Percentiles rank a stretch among this genome's conserved stretches.
phyloP scores from a whole-genome alignment of 2,888 invertebrate genomes.

The Drosophila mettleri region DNA sequence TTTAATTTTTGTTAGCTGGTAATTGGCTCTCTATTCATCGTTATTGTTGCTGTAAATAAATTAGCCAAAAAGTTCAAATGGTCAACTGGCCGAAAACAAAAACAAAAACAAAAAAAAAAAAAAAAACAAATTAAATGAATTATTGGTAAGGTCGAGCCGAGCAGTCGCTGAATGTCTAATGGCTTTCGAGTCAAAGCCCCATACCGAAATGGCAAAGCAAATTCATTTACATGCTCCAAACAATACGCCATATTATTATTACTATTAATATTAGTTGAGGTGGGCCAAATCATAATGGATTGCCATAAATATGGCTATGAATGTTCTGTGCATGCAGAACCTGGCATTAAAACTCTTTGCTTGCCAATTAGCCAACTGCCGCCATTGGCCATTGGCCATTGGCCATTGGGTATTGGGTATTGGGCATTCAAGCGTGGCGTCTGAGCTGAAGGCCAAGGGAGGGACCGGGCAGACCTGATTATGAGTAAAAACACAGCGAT shows the following conservation, averaged over 20 bases:
- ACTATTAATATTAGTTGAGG: conserved; percentile 9
- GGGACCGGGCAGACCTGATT: conserved; percentile 46
- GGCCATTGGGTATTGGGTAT: conserved; percentile 32
- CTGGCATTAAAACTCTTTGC: conserved; percentile 32
- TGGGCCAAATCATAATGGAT: conserved; percentile 47
- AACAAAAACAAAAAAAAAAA: conserved; percentile 10
- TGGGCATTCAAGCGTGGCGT: conserved; percentile 64
- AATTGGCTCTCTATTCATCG: conserved; percentile 30
- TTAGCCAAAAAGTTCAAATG: conserved; percentile 57
- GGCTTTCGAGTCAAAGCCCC: conserved; percentile 15
- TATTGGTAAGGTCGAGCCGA: conserved; percentile 36
- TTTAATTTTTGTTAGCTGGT: conserved; percentile 37
- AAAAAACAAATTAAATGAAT: conserved; percentile 30
- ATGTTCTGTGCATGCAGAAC: conserved; percentile 50
- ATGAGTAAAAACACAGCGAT: conserved; percentile 38
- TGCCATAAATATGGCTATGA: conserved; percentile 48
- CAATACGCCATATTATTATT: conserved; percentile 27
- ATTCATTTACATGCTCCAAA: conserved; percentile 51
- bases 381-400: conserved; percentile 55
- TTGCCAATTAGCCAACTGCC: conserved; percentile 48
- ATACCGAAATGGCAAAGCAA: conserved; percentile 24
- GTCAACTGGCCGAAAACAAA: conserved; percentile 33
- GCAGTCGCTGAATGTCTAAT: conserved; percentile 29
- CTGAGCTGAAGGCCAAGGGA: conserved; percentile 40
- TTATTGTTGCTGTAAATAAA: conserved; percentile 27